Conservation (phyloP, 2,888 invertebrate species). For the Heliconius charithonia region DNA sequence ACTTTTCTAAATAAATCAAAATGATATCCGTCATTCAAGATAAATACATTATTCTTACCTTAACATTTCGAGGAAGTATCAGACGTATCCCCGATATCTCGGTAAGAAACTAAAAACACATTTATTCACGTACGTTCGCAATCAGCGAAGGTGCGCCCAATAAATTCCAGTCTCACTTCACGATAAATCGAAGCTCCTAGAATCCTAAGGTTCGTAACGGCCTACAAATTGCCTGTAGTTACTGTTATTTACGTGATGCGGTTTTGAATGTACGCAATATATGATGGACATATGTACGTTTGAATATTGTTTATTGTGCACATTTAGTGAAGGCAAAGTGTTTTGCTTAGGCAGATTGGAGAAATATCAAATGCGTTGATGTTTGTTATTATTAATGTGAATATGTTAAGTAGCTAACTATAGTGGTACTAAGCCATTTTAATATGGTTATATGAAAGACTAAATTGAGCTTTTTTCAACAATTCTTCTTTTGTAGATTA, state of each 20-base stretch:
- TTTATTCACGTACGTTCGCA: constrained; percentile 43
- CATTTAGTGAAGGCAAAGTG: neutral
- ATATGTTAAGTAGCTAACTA: no score
- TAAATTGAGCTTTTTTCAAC: no score
- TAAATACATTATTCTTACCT: neutral
- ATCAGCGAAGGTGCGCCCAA: constrained; percentile 48
- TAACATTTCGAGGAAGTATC: constrained; percentile 5
- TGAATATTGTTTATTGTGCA: constrained; percentile 14
- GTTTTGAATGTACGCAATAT: constrained; percentile 51
- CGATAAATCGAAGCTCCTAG: constrained; percentile 61
- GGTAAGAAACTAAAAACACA: constrained; percentile 31
- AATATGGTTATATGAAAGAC: no score
- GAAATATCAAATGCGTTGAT: neutral
- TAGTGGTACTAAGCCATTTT: no score
- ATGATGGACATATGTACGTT: constrained; percentile 17
- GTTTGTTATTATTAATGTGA: no score
- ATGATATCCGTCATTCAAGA: neutral
- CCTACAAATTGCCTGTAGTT: constrained; percentile 67
- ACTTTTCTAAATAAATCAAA: neutral
- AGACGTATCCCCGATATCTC: constrained; percentile 4
- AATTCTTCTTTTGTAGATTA: no score
- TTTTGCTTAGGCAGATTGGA: neutral
- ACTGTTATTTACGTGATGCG: constrained; percentile 67
- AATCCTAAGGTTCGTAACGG: constrained; percentile 61
- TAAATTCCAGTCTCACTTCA: constrained; percentile 59